Base-by-base conservation (phyloP, 1,140 invertebrate species). In the Antheraea pernyi region DNA sequence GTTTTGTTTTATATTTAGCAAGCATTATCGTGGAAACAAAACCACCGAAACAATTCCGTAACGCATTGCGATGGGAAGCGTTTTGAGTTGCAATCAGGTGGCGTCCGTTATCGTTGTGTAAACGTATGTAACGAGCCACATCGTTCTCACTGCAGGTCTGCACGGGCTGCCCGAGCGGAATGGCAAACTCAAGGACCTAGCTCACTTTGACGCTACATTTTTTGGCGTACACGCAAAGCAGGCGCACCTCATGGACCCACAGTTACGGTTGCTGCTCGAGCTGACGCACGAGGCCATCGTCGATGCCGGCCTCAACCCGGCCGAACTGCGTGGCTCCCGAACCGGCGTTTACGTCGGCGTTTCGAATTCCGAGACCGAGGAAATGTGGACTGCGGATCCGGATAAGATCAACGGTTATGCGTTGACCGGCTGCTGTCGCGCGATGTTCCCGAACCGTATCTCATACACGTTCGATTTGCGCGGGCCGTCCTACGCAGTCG, bases 371-470 rank as follows among this genome's bases (percentile, higher is more conserved):
- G 98, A 99, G 87, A 95, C 96, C 5, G 96, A 97, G 74, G 97
- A 98, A 83, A 95, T 94, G 75, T 98, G 96, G 95, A 95, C 95
- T 16, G 79, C 81, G 19, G 95, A 97, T 86, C 93, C 95, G 0
- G 96, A 97, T 59, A 94, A 94, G 79, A 95, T 98, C 1, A 98
- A 96, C 83, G 98, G 98, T 67, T 99, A 99, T 92, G 97, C 96
- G 42, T 93, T 99, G 74, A 98, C 97, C 4, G 98, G 98, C 22
- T 98, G 98, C 89, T 96, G 96, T 65, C 94, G 97, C 58, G 97
- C 98, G 36, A 99, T 99, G 98, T 99, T 99, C 89, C 95, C 98
- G 53, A 99, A 99, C 89, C 95, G 99, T 82, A 95, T 99, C 46
- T 99, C 98, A 0, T 99, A 96, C 92, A 96, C 98, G 10, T 99